These are phyloP conservation scores for Mallotus villosus DNA, from an alignment of 2,797 vertebrate species.

Conservation along the genomic window DNA sequence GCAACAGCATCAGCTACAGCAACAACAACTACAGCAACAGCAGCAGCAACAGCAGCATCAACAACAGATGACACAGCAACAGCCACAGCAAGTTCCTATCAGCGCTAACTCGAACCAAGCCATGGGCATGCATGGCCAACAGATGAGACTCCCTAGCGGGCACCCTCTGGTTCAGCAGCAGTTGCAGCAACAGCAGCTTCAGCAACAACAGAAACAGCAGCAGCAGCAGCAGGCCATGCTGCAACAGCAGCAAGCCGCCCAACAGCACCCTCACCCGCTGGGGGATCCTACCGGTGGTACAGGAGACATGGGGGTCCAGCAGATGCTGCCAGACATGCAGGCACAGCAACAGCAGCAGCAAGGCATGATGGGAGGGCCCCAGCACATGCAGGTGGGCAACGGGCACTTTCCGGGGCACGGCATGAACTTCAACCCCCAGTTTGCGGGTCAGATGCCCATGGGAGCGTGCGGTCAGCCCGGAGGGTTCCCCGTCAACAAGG, in stretches of 20 bases:
- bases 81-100: slow-evolving; percentile 82
- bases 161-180: slow-evolving; percentile 89
- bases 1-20: slow-evolving; percentile 71
- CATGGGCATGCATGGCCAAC: slow-evolving; percentile 91
- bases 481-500: slow-evolving; percentile 92
- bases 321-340: slow-evolving; percentile 93
- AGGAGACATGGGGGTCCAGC: slow-evolving; percentile 81
- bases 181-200: slow-evolving; percentile 80
- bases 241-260: slow-evolving; percentile 68
- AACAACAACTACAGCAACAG: slow-evolving; percentile 78
- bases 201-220: slow-evolving; percentile 66
- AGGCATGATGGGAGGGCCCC: slow-evolving; percentile 83
- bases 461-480: slow-evolving; percentile 88
- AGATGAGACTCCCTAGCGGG: slow-evolving; percentile 82
- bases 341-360: slow-evolving; percentile 85
- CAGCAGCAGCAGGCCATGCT: slow-evolving; percentile 61
- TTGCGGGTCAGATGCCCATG: slow-evolving; percentile 83
- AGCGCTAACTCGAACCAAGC: slow-evolving; percentile 88
- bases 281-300: slow-evolving; percentile 76
- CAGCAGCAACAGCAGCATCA: slow-evolving; percentile 78
- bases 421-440: slow-evolving; percentile 86
- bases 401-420: slow-evolving; percentile 91
- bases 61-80: slow-evolving; percentile 76
- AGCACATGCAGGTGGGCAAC: slow-evolving; percentile 93
- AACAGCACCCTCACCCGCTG: slow-evolving; percentile 81